These are phyloP conservation scores for Coendou prehensilis DNA, from an alignment of 2,797 vertebrate genomes.

Conservation along the genomic window DNA sequence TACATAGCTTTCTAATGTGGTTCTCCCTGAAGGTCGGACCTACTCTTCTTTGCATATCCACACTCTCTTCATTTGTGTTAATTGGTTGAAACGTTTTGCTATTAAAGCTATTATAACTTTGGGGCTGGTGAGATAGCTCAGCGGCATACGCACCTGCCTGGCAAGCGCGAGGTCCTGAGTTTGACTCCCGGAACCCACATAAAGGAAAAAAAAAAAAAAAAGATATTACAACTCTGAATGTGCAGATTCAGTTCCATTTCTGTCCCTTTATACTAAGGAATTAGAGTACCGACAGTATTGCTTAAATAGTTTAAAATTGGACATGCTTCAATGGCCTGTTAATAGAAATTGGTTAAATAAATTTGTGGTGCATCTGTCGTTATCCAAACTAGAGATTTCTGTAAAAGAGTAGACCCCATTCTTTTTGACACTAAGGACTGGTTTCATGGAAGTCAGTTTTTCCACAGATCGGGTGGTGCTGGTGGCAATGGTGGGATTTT, in stretches of 20 bases:
- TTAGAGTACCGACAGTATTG: neutral
- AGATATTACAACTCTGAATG: neutral
- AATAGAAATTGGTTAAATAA: conserved; percentile 41
- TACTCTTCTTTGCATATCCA: neutral
- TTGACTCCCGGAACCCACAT: too few relatives aligned
- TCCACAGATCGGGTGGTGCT: neutral
- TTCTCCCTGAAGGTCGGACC: neutral
- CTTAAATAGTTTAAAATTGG: conserved; percentile 41
- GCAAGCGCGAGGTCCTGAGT: too few relatives aligned
- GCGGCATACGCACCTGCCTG: too few relatives aligned
- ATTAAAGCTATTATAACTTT: neutral
- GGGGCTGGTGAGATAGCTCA: neutral
- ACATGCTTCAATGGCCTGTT: neutral
- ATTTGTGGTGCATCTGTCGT: neutral
- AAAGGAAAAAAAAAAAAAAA: too few relatives aligned
- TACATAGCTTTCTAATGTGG: neutral
- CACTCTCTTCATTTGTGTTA: neutral
- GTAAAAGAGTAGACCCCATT: neutral
- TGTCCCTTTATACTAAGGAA: conserved; percentile 6
- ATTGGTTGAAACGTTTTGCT: conserved; percentile 18
- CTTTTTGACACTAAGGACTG: neutral
- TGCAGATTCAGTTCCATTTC: neutral
- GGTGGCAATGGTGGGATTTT: neutral
- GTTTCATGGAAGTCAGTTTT: neutral
- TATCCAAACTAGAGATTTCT: conserved; percentile 15